Base-by-base conservation (phyloP, 2,113 vertebrate species). In the Bufo bufo region DNA sequence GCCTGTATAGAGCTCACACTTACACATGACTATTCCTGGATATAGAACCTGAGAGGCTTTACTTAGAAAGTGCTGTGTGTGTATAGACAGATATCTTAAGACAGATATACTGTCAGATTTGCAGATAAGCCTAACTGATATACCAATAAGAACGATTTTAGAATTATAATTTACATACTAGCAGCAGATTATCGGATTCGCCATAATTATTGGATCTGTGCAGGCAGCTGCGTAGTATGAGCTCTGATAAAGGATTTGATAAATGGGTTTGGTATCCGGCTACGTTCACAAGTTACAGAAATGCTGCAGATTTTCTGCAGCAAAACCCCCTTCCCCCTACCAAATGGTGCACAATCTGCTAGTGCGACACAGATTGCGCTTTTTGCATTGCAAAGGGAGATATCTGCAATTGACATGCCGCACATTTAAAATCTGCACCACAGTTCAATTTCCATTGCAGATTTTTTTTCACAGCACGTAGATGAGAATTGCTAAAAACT, bases 61-160 rank as follows among this genome's bases (percentile, higher is more conserved):
- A 88, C 87, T 88, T 88, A 88, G 87, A 88, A 88, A 88, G 87
- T 88, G 87, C 87, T 88, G 87, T 88, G 82, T 88, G 71, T 65
- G 69, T 75, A 49, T 88, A 61, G 85, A 84, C 74, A 80, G 77
- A 87, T 49, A 50, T 66, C 50, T 52, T 56, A 45, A 79, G 61
- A 69, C 20, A 66, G 59, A 66, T 69, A 69, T 72, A 85, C 58
- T 72, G 61, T 52, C 56, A 86, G 72, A 77, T 69, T 45, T 50
- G 65, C 2, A 80, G 72, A 63, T 59, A 50, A 14, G 12, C 63
- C 63, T 49, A 43, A 85, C 69, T 49, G 71, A 45, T 59, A 47
- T 56, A 52, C 3, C 23, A 23, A 59, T 8, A 77, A 58, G 19
- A 65, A 75, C 50, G 19, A 77, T 20, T 33, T 45, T 3, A 13